Evolutionary conservation across 2,113 vertebrate genomes (phyloP), one percentile per base, ranked within the genome.

Genomic region (Phyllopteryx taeniolatus): DNA sequence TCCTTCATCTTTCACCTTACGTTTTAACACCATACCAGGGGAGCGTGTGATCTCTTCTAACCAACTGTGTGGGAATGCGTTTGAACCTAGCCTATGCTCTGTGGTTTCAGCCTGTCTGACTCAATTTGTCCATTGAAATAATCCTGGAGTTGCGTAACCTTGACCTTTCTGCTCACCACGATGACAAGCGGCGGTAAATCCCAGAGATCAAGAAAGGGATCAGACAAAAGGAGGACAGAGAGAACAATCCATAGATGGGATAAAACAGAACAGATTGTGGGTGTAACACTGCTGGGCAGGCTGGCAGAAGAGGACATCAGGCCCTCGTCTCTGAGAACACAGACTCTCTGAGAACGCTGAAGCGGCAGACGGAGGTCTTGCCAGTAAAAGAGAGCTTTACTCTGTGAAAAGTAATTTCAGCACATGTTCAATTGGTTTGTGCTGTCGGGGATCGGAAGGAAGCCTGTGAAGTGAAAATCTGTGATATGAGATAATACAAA

Each of bases 171-270:
- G 49, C 67, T 77, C 81, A 82, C 79, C 78, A 72, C 59, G 77
- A 74, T 62, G 47, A 65, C 77, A 53, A 76, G 68, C n/a, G 61
- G 70, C 14, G 11, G 67, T 74, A 87, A 88, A 86, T 88, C 87
- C 85, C 64, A 68, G 65, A 87, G 86, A 91, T 89, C 78, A 88
- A 86, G 78, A 81, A 72, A 72, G 75, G 72, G 75, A 83, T 81
- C 68, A 47, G 74, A 84, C 82, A 80, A 86, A 86, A 83, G 78
- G 60, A 83, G 83, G 71, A 72, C 80, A 87, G 78, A 80, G 53
- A 70, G 75, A 80, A 79, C 85, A 84, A 85, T 77, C 73, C 64
- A 39, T 71, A 66, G 73, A 46, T 14, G 19, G 72, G 71, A 61
- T 81, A 65, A 85, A 78, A 71, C 27, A 70, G 63, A 73, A 73